A percentile compares a stretch with the other conserved stretches of the same genome.
phyloP scores from a whole-genome alignment of 2,888 invertebrate genomes.

The Bimastos eiseni region DNA sequence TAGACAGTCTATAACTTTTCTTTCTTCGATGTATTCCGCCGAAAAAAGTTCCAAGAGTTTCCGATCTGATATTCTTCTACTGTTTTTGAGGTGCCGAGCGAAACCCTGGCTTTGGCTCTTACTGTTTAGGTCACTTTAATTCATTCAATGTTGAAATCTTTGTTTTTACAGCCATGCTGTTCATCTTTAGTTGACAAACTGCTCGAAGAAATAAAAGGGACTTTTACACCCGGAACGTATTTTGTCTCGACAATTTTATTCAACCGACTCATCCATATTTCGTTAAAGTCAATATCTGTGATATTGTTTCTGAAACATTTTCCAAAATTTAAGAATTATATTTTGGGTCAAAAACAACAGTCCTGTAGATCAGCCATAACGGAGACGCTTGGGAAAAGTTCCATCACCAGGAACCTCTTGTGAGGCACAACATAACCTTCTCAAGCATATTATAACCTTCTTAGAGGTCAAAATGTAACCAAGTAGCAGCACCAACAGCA shows the following conservation, averaged over 20 bases:
- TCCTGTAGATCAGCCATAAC: too few relatives aligned
- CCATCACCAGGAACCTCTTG: too few relatives aligned
- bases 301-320: too few relatives aligned
- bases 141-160: not conserved
- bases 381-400: too few relatives aligned
- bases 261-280: not conserved
- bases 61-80: not conserved
- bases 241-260: not conserved
- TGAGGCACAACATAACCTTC: too few relatives aligned
- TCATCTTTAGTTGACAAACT: constrained; percentile 3
- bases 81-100: not conserved
- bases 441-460: too few relatives aligned
- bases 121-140: not conserved
- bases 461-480: too few relatives aligned
- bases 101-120: not conserved
- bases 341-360: too few relatives aligned
- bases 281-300: too few relatives aligned
- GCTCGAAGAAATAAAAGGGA: constrained; percentile 13
- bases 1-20: not conserved
- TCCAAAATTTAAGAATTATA: too few relatives aligned
- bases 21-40: constrained; percentile 6
- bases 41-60: not conserved
- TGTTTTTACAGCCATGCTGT: not conserved
- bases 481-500: too few relatives aligned
- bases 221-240: not conserved